Percentiles rank a stretch among this genome's conserved stretches.
phyloP scores from a whole-genome alignment of 2,113 vertebrate species.

The Hippocampus mohnikei region DNA sequence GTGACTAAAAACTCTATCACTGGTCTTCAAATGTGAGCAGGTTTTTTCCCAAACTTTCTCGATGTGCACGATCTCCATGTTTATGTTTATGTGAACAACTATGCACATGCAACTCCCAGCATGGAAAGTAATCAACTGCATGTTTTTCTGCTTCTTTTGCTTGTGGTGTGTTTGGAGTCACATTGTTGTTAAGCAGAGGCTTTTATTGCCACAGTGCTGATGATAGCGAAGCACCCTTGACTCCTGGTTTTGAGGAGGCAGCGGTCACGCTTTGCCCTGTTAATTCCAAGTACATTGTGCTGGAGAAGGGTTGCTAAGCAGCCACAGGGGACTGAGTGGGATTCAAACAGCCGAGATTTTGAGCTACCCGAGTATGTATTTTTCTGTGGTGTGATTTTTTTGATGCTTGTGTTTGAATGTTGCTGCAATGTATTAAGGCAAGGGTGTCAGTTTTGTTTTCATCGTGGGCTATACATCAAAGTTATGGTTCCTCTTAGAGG shows the following conservation, averaged over 20 bases:
- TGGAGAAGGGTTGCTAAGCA: constrained; percentile 76
- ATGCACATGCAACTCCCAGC: not conserved
- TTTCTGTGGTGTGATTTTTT: constrained; percentile 31
- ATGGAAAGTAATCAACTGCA: not conserved
- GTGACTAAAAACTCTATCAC: too few relatives aligned
- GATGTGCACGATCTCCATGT: not conserved
- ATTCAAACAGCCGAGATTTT: constrained; percentile 67
- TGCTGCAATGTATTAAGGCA: constrained; percentile 17
- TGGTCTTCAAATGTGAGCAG: too few relatives aligned
- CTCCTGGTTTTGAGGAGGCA: constrained; percentile 63
- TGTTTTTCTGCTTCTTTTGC: constrained; percentile 22
- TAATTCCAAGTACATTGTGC: constrained; percentile 70
- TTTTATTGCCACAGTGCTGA: constrained; percentile 42
- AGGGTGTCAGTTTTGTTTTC: not conserved
- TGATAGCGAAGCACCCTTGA: constrained; percentile 63
- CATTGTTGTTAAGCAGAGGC: constrained; percentile 27
- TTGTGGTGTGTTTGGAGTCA: constrained; percentile 12
- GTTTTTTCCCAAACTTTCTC: too few relatives aligned
- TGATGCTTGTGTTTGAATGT: constrained; percentile 16
- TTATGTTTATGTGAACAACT: not conserved
- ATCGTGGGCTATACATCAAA: not conserved
- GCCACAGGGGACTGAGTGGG: constrained; percentile 69
- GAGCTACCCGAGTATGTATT: constrained; percentile 31
- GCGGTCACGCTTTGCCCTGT: constrained; percentile 65
- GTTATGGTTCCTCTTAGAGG: not conserved